A percentile compares a stretch with the other conserved stretches of the same genome.
Conservation (phyloP, 1,140 invertebrate genomes). For the Acromyrmex heyeri region DNA sequence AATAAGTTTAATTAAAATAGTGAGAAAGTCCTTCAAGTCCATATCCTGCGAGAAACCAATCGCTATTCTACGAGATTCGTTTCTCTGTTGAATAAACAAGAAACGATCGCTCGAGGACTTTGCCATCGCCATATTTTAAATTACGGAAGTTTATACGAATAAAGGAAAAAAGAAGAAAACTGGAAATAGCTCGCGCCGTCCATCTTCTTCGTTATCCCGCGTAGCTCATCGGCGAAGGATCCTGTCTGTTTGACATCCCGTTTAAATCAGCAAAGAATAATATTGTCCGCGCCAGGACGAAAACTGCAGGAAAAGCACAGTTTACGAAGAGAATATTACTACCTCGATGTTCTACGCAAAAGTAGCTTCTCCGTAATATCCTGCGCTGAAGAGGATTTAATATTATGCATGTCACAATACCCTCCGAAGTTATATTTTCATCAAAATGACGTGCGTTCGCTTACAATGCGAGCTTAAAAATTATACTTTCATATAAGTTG, state of each 20-base stretch:
- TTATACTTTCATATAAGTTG: conserved; percentile 23
- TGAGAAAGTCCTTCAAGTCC: conserved; percentile 33
- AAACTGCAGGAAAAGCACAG: conserved; percentile 15
- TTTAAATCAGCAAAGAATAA: conserved; percentile 58
- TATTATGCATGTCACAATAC: conserved; percentile 40
- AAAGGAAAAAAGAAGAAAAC: background rate
- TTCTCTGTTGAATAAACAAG: conserved; percentile 44
- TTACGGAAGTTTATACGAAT: conserved; percentile 48
- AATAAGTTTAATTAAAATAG: conserved; percentile 64
- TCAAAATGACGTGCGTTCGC: conserved; percentile 9
- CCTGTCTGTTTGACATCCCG: conserved; percentile 48
- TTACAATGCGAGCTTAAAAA: background rate
- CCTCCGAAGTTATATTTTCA: conserved; percentile 34
- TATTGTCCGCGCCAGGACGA: conserved; percentile 35
- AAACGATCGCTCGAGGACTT: conserved; percentile 28
- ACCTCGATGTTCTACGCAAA: conserved; percentile 27
- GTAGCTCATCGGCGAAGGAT: conserved; percentile 34
- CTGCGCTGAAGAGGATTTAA: conserved; percentile 36
- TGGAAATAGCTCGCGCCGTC: conserved; percentile 22
- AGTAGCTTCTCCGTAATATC: conserved; percentile 27
- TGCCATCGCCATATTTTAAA: conserved; percentile 50
- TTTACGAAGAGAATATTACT: conserved; percentile 29
- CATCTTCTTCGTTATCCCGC: conserved; percentile 36
- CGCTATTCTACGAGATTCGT: conserved; percentile 26
- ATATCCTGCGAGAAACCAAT: conserved; percentile 12